Conservation (phyloP, 1,140 invertebrate genomes). For the Zaprionus inermis region DNA sequence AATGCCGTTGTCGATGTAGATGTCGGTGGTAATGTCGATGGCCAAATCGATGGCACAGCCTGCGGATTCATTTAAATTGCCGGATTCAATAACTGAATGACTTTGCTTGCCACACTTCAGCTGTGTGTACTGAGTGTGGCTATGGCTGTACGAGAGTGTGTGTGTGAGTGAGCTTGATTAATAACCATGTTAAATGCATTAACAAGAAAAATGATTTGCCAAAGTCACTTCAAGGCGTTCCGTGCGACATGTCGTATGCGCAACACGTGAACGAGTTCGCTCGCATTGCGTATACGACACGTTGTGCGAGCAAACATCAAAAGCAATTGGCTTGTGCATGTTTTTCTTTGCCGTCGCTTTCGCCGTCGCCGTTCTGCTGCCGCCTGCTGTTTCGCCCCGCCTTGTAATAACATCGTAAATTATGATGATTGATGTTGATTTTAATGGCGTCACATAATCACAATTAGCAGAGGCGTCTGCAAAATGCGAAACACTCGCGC, state of each 20-base stretch:
- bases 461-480: constrained; percentile 40
- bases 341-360: constrained; percentile 1
- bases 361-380: background rate
- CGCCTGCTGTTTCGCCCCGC: background rate
- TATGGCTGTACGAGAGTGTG: too few relatives aligned
- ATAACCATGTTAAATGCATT: constrained; percentile 71
- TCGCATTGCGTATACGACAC: constrained; percentile 22
- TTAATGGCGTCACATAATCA: constrained; percentile 50
- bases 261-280: constrained; percentile 48
- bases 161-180: constrained; percentile 57
- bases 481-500: constrained; percentile 8
- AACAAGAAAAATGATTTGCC: constrained; percentile 70
- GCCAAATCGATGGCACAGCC: constrained; percentile 15
- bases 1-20: constrained; percentile 32
- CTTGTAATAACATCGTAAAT: constrained; percentile 61
- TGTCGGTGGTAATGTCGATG: background rate
- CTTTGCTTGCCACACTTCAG: constrained; percentile 25
- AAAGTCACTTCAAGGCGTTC: constrained; percentile 37
- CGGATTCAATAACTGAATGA: constrained; percentile 68
- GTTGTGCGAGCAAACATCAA: constrained; percentile 54
- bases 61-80: constrained; percentile 73
- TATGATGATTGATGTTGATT: constrained; percentile 64
- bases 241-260: constrained; percentile 46
- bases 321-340: constrained; percentile 48
- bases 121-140: background rate